Evolutionary conservation across 2,888 invertebrate genomes (phyloP), one percentile per base, ranked within the genome.

Genomic region (Agrochola lota): DNA sequence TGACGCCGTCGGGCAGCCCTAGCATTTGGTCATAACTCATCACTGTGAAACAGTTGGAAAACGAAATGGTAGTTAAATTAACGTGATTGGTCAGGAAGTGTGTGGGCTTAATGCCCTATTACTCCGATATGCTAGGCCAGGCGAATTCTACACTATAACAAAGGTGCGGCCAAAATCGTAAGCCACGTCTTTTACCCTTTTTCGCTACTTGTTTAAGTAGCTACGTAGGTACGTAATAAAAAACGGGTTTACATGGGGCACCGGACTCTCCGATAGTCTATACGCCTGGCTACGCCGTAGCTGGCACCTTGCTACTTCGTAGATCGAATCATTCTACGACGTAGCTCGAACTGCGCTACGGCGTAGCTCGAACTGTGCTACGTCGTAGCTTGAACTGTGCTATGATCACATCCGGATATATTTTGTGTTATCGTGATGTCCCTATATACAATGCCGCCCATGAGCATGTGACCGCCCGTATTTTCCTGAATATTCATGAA

Each of bases 11-110:
- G 12, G 76, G 30, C 84, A 85, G 35, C 82, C 85, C 87, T 85
- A 83, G 46, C 74, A 77, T 77, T 78, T 55, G 74, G 63, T 73
- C 74, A 67, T 83, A 77, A n/a, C n/a, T n/a, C n/a, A n/a, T n/a
- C n/a, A n/a, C n/a, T n/a, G n/a, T n/a, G n/a, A n/a, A n/a, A n/a
- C n/a, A n/a, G n/a, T n/a, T n/a, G n/a, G n/a, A n/a, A n/a, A n/a
- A n/a, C n/a, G n/a, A n/a, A n/a, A n/a, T n/a, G n/a, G n/a, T n/a
- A n/a, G n/a, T n/a, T n/a, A n/a, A n/a, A n/a, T n/a, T n/a, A n/a
- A n/a, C n/a, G n/a, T n/a, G n/a, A n/a, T n/a, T n/a, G n/a, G n/a
- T n/a, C n/a, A n/a, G n/a, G n/a, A n/a, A n/a, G n/a, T n/a, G n/a
- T n/a, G n/a, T n/a, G n/a, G n/a, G n/a, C n/a, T n/a, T n/a, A n/a